phyloP scores from a whole-genome alignment of 2,113 vertebrate species.

The Polypterus bichir region DNA sequence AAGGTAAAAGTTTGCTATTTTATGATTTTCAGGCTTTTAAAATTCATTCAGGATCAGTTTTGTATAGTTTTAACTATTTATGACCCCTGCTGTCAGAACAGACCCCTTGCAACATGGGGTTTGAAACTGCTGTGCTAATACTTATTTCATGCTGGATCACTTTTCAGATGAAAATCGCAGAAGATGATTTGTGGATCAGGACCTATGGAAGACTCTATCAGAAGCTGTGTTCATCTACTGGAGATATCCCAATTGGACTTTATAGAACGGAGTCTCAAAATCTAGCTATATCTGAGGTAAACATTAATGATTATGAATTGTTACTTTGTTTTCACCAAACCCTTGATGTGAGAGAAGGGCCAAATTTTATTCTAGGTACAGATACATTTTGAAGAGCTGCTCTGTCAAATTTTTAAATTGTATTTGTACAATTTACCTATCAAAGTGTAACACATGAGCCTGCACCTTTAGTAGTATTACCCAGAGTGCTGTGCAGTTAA shows the following conservation, averaged over 20 bases:
- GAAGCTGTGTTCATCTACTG: conserved; percentile 83
- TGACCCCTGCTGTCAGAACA: no score
- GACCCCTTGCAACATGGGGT: no score
- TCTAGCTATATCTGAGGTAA: conserved; percentile 70
- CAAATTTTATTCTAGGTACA: no score
- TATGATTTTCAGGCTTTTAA: no score
- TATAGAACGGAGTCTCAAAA: conserved; percentile 82
- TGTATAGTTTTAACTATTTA: no score
- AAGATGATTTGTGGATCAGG: conserved; percentile 83
- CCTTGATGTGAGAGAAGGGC: not conserved
- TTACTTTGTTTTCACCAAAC: not conserved
- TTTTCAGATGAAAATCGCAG: conserved; percentile 76
- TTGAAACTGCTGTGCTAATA: no score
- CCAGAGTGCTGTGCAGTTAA: no score
- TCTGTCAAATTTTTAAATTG: not conserved
- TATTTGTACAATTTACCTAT: not conserved
- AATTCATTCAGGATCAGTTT: no score
- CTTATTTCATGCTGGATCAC: no score
- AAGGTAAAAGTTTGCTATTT: no score
- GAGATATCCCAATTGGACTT: conserved; percentile 85
- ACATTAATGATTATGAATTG: not conserved
- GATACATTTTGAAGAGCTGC: not conserved
- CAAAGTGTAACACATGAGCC: no score
- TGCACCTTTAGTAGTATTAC: no score
- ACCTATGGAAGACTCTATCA: conserved; percentile 88